Base-by-base conservation (phyloP, 2,888 invertebrate species). In the Leptinotarsa haldemani region DNA sequence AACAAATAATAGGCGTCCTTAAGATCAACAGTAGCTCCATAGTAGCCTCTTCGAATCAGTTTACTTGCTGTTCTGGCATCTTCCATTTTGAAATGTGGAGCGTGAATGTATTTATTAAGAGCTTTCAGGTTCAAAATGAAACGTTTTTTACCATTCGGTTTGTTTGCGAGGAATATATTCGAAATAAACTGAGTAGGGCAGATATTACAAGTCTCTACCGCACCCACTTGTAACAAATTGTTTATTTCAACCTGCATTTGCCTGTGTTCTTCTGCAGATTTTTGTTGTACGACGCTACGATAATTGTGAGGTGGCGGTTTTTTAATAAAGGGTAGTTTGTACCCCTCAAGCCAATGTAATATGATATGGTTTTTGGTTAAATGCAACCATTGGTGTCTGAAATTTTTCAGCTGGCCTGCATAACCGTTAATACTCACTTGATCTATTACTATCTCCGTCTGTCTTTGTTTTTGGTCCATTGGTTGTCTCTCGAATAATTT, bases 51-150 rank as follows among this genome's bases (percentile, higher is more conserved):
- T 52, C 4, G 52, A 7, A 52, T 52, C n/a, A 52, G n/a, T 52
- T 52, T 3, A n/a, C 16, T n/a, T n/a, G n/a, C n/a, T n/a, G n/a
- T n/a, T n/a, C n/a, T n/a, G 15, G 52, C 52, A n/a, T 52, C 52
- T 52, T 72, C 72, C 72, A 72, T 68, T 68, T 72, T 72, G n/a
- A 67, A 68, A 30, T 68, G 68, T 7, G 52, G 58, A 2, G 65
- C n/a, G 1, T 40, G 0, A 7, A 71, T 48, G 46, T 52, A 68
- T 9, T n/a, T 50, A 68, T 74, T 71, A 47, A 71, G 64, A 30
- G 30, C 7, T 30, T 30, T 7, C 7, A 30, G 30, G 7, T 1
- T 30, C 1, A 30, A 30, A 7, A 30, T 30, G 22, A 74, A 52
- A 4, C 18, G 18, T 52, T 52, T 52, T 52, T 52, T 18, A 22